Conservation (phyloP, 30 jellyfish, hydroid and myxozoan species). For the Hydra vulgaris region DNA sequence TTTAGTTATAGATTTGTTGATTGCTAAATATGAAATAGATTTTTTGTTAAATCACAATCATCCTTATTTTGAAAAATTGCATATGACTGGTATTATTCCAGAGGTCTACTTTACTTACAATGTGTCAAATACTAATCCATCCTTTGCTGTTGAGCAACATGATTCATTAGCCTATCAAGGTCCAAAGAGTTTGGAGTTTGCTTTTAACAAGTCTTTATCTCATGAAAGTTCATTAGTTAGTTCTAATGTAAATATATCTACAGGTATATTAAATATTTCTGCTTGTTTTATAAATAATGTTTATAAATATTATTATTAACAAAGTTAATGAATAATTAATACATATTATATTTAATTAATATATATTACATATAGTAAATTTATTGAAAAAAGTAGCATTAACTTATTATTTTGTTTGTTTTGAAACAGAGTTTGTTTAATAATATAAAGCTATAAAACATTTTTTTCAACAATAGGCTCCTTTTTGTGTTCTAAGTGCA, state of each 20-base stretch:
- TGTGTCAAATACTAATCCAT: neutral
- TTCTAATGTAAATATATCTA: too few relatives aligned
- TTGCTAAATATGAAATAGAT: constrained; percentile 19
- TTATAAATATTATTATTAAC: too few relatives aligned
- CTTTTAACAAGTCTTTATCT: neutral
- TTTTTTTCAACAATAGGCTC: neutral
- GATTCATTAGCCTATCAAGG: neutral
- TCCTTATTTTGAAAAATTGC: constrained; percentile 15
- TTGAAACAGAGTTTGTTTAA: too few relatives aligned
- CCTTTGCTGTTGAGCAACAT: neutral
- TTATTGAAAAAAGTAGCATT: too few relatives aligned
- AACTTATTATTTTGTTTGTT: too few relatives aligned
- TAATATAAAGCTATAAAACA: neutral
- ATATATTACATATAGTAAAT: too few relatives aligned
- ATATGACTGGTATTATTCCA: neutral
- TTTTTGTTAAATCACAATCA: neutral
- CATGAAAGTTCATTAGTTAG: neutral
- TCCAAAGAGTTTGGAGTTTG: neutral
- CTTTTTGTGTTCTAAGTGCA: neutral
- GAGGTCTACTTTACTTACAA: neutral
- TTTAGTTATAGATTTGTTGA: neutral
- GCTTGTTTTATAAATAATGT: neutral
- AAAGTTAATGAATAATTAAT: too few relatives aligned
- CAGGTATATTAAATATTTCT: too few relatives aligned
- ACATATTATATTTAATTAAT: neutral